Evolutionary conservation across 1,140 invertebrate genomes (phyloP).

Genomic region (Spodoptera litura): DNA sequence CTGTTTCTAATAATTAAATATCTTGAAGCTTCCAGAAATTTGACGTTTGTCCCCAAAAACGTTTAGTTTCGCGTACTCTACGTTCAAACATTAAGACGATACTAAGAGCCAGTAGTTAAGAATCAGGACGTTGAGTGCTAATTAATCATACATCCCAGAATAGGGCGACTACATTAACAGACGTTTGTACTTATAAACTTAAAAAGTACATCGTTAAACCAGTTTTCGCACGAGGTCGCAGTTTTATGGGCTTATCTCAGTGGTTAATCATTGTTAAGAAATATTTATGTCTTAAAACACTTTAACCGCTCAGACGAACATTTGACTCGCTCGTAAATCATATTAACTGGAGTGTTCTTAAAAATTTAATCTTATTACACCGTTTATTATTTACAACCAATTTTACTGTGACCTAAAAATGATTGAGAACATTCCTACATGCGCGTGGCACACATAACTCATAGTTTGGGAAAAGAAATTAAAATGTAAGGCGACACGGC

Average conservation of each 20-base stretch:
- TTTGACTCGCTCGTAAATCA: slow-evolving; percentile 55
- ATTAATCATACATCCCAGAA: slow-evolving; percentile 34
- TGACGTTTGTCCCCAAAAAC: too few species aligned
- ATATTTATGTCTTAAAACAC: slow-evolving; percentile 67
- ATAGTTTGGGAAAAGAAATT: slow-evolving; percentile 56
- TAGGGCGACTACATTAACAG: slow-evolving; percentile 35
- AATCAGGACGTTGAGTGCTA: background rate
- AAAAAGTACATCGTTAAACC: slow-evolving; percentile 49
- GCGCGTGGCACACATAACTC: slow-evolving; percentile 55
- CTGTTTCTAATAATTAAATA: background rate
- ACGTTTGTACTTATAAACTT: slow-evolving; percentile 37
- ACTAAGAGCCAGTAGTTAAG: background rate
- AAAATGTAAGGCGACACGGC: slow-evolving; percentile 58
- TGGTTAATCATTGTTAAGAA: slow-evolving; percentile 63
- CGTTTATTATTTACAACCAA: slow-evolving; percentile 43
- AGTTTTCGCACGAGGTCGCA: slow-evolving; percentile 60
- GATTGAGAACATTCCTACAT: slow-evolving; percentile 52
- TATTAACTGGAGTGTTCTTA: slow-evolving; percentile 54
- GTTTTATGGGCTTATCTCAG: slow-evolving; percentile 63
- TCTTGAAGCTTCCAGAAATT: too few species aligned
- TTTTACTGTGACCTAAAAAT: slow-evolving; percentile 32
- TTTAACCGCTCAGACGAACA: slow-evolving; percentile 45
- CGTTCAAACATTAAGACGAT: too few species aligned
- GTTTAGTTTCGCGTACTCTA: too few species aligned
- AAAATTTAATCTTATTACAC: slow-evolving; percentile 46